These are phyloP conservation scores for Orientallactaga bullata DNA, from an alignment of 2,113 vertebrate genomes.

Conservation along the genomic window DNA sequence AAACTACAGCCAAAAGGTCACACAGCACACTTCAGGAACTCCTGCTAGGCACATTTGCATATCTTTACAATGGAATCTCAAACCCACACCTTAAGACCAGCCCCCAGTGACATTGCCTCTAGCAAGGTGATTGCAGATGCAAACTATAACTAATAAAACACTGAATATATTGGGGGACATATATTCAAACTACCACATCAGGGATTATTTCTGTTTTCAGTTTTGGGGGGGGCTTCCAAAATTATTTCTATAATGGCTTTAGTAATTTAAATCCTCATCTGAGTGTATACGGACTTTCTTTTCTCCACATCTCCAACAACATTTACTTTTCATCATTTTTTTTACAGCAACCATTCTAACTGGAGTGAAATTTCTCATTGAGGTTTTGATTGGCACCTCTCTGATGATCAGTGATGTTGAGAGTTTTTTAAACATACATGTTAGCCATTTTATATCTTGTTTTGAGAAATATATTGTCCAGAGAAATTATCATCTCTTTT, in stretches of 20 bases:
- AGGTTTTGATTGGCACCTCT: not conserved
- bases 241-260: not conserved
- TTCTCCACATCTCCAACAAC: not conserved
- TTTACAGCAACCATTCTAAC: not conserved
- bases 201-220: not conserved
- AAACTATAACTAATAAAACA: too few species aligned
- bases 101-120: too few species aligned
- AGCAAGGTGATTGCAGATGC: too few species aligned
- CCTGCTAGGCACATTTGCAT: too few species aligned
- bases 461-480: not conserved
- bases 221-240: not conserved
- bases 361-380: not conserved
- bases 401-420: not conserved
- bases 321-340: not conserved
- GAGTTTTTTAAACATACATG: not conserved
- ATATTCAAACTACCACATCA: too few species aligned
- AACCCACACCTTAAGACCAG: too few species aligned
- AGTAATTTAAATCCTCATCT: not conserved
- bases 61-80: too few species aligned
- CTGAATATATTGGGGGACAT: too few species aligned
- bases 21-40: too few species aligned
- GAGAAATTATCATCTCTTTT: not conserved
- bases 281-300: not conserved
- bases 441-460: not conserved
- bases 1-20: too few species aligned